These are phyloP conservation scores for Agrilus biguttatus DNA, from an alignment of 2,888 invertebrate genomes.

Conservation along the genomic window DNA sequence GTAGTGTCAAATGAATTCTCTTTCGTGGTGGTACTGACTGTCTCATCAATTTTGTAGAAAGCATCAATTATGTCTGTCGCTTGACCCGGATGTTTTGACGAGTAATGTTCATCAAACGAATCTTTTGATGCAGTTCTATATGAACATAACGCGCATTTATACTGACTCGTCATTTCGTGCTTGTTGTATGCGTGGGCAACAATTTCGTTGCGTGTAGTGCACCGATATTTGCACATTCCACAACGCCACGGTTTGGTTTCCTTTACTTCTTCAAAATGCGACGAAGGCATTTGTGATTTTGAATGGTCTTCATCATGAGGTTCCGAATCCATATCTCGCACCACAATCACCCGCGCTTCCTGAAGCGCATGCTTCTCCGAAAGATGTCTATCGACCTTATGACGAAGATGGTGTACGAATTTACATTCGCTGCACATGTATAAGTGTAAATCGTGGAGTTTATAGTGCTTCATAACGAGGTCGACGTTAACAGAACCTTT, in stretches of 20 bases:
- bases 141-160: constrained; percentile 53
- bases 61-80: constrained; percentile 33
- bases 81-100: constrained; percentile 39
- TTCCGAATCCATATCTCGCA: constrained; percentile 29
- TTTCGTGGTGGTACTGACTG: constrained; percentile 13
- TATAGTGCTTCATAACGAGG: constrained; percentile 56
- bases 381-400: constrained; percentile 52
- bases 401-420: constrained; percentile 47
- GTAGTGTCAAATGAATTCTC: constrained; percentile 37
- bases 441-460: constrained; percentile 57
- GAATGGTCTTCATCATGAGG: constrained; percentile 10
- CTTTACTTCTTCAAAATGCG: constrained; percentile 27
- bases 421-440: constrained; percentile 59
- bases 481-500: constrained; percentile 34
- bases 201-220: constrained; percentile 43
- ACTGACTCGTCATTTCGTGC: constrained; percentile 55
- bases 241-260: constrained; percentile 56
- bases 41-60: constrained; percentile 35
- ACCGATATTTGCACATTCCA: constrained; percentile 48
- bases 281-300: not conserved
- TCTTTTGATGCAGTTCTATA: constrained; percentile 40
- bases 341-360: constrained; percentile 31
- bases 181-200: constrained; percentile 39
- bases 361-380: constrained; percentile 43
- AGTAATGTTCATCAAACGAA: constrained; percentile 45